Conservation (phyloP, 2,888 invertebrate genomes). For the Athripsodes cinereus region DNA sequence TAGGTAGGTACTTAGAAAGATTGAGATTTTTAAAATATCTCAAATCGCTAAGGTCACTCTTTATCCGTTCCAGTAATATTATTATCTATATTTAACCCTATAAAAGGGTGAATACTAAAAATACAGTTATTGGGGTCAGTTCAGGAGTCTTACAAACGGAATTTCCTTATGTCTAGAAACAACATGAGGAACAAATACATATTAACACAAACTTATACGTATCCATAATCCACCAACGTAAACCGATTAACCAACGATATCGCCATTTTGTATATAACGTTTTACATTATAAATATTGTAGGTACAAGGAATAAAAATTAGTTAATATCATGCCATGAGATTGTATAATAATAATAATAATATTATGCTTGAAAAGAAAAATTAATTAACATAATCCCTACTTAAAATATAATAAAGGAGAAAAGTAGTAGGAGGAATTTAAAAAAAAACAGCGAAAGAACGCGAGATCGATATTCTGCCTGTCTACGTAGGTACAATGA, state of each 20-base stretch:
- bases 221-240: background rate
- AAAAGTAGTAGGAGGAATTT: background rate
- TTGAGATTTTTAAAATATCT: too few species aligned
- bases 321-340: background rate
- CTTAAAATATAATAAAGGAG: background rate
- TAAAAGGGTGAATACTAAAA: too few species aligned
- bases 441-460: background rate
- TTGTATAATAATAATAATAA: background rate
- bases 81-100: too few species aligned
- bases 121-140: too few species aligned
- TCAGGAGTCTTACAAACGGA: too few species aligned
- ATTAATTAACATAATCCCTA: background rate
- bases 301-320: background rate
- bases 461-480: background rate
- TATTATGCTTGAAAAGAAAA: background rate
- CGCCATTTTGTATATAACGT: background rate
- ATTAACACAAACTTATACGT: too few species aligned
- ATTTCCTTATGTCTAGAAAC: too few species aligned
- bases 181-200: too few species aligned
- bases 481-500: too few species aligned
- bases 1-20: too few species aligned
- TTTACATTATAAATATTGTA: background rate
- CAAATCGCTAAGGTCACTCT: too few species aligned
- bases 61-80: too few species aligned
- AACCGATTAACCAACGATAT: background rate